These are phyloP conservation scores for Sylvia borin DNA, from an alignment of 2,797 vertebrate species.

Conservation along the genomic window DNA sequence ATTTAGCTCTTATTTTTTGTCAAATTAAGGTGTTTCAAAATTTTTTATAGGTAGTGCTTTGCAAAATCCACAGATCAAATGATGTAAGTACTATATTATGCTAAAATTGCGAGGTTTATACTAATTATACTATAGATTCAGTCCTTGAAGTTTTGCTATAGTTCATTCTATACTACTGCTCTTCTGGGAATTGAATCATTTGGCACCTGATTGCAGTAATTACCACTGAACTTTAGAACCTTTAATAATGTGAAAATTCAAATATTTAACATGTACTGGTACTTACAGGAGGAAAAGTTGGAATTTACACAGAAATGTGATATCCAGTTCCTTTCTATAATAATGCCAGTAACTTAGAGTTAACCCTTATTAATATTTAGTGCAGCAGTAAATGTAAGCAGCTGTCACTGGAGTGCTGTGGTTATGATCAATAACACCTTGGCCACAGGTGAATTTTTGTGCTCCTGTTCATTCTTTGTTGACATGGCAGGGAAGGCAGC, in stretches of 20 bases:
- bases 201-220: slow-evolving; percentile 74
- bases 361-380: slow-evolving; percentile 21
- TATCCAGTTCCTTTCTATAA: background rate
- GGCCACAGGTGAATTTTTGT: background rate
- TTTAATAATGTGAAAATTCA: slow-evolving; percentile 61
- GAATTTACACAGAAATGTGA: slow-evolving; percentile 8
- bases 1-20: slow-evolving; percentile 46
- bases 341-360: background rate
- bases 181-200: slow-evolving; percentile 52
- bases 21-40: slow-evolving; percentile 19
- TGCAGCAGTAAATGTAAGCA: background rate
- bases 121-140: slow-evolving; percentile 12
- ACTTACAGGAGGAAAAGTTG: slow-evolving; percentile 26
- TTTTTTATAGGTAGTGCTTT: slow-evolving; percentile 17
- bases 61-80: background rate
- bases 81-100: background rate
- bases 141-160: slow-evolving; percentile 62
- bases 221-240: slow-evolving; percentile 74
- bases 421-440: background rate
- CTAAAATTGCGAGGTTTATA: slow-evolving; percentile 39
- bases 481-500: background rate
- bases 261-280: slow-evolving; percentile 72
- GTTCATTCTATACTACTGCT: background rate
- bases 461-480: background rate
- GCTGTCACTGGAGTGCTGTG: background rate